Evolutionary conservation across 2,888 invertebrate genomes (phyloP).

Genomic region (Imbricaverruca yamaguchii): DNA sequence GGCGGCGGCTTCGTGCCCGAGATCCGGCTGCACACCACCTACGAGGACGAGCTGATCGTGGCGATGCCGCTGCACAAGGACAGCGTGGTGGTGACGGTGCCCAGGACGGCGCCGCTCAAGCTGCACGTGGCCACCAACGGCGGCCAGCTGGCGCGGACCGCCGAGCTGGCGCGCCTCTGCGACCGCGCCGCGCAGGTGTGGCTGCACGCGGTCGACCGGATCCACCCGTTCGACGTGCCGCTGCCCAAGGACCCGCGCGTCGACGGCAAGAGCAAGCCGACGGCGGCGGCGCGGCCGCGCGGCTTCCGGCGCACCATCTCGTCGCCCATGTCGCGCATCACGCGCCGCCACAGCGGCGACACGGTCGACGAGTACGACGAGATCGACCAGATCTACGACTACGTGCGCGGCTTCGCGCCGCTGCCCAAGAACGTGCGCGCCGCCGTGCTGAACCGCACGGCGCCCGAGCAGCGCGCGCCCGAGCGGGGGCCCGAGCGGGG

Average conservation of each 20-base stretch:
- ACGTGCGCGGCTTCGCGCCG: constrained; percentile 85
- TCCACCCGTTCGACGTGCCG: constrained; percentile 34
- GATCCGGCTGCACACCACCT: constrained; percentile 69
- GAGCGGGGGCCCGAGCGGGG: constrained; percentile 25
- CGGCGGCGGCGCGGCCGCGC: constrained; percentile 25
- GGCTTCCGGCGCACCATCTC: constrained; percentile 23
- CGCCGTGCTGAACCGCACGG: constrained; percentile 37
- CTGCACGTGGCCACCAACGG: constrained; percentile 67
- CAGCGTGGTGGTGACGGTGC: constrained; percentile 71
- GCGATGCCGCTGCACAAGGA: constrained; percentile 37
- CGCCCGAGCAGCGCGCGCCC: constrained; percentile 15
- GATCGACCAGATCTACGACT: constrained; percentile 93
- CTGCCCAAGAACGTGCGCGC: constrained; percentile 66
- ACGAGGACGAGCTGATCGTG: constrained; percentile 49
- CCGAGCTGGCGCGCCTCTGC: constrained; percentile 32
- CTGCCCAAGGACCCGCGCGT: constrained; percentile 32
- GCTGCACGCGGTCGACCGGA: constrained; percentile 33
- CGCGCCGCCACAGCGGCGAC: constrained; percentile 22
- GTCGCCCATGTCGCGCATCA: constrained; percentile 24
- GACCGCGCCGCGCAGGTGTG: constrained; percentile 32
- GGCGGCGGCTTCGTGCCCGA: constrained; percentile 71
- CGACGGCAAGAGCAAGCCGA: constrained; percentile 25
- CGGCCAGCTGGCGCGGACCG: constrained; percentile 32
- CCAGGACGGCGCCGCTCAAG: constrained; percentile 72
- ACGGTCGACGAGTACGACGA: constrained; percentile 75